Base-by-base conservation (phyloP, 2,113 vertebrate genomes). In the Orthonyx spaldingii region DNA sequence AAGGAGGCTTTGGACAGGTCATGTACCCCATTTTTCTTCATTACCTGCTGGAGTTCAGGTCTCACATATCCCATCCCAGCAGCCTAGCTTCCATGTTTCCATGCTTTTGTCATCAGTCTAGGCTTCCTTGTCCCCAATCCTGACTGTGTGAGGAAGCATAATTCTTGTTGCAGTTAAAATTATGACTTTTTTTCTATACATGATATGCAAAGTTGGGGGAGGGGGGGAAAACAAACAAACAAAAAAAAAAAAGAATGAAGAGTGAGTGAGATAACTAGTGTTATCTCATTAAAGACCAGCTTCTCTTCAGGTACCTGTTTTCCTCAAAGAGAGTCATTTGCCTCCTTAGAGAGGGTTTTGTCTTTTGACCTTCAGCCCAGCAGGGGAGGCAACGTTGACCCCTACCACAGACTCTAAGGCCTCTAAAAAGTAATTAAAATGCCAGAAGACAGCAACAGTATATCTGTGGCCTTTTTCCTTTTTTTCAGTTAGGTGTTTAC, bases 351-450 rank as follows among this genome's bases (percentile, higher is more conserved):
- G 13, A 46, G 30, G 46, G 10, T 57, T 85, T 57, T 66, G 18
- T 66, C 8, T 4, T 87, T 65, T 9, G 21, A 60, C 55, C 22
- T 88, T 84, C 63, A 80, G 68, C 30, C 35, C 24, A 37, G 57
- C 1, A 3, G 13, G 11, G 63, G 11, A 83, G 37, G n/a, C 57
- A 63, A 33, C 0, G 0, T 7, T 84, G 39, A 64, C 33, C 41
- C 37, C 16, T 49, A 18, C 7, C 2, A 5, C 23, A 33, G 60
- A 12, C 41, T 75, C 24, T 23, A 37, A n/a, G 53, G 24, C 22
- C 55, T 86, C 30, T 30, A 32, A 82, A 27, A 70, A 56, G 37
- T 47, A 8, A 86, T 72, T 47, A 74, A 88, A 90, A 80, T 66
- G 16, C 63, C 50, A 92, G 42, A 53, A 80, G 50, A 53, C 18